A percentile compares a stretch with the other conserved stretches of the same genome.
These are phyloP conservation scores for Drosophila yooni DNA, from an alignment of 2,888 invertebrate species.

Conservation along the genomic window DNA sequence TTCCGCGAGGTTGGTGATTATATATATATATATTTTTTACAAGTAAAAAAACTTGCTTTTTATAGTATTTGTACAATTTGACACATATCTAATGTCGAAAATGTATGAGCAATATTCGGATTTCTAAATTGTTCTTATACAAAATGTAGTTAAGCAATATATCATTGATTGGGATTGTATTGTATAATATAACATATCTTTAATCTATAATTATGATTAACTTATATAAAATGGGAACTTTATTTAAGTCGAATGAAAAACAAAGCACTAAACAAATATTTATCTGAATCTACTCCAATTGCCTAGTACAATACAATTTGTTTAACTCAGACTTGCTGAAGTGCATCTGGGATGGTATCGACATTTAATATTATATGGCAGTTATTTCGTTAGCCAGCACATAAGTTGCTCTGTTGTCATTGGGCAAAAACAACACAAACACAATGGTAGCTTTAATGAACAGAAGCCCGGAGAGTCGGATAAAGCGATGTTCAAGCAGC, in stretches of 20 bases:
- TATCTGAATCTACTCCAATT: neutral
- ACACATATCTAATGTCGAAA: neutral
- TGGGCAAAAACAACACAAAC: neutral
- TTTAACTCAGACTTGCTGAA: neutral
- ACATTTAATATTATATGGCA: neutral
- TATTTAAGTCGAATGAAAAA: neutral
- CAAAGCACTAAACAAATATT: neutral
- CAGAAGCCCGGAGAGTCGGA: constrained; percentile 19
- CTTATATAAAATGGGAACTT: neutral
- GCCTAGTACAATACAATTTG: neutral
- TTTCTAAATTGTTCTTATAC: neutral
- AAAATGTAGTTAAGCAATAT: neutral
- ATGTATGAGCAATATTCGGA: neutral
- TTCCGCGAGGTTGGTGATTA: neutral
- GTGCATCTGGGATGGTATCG: too few relatives aligned
- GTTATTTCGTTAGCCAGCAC: neutral
- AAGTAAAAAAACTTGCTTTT: neutral
- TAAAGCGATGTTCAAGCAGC: constrained; percentile 18
- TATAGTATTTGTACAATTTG: neutral
- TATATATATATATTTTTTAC: neutral
- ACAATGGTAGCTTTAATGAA: constrained; percentile 52
- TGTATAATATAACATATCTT: neutral
- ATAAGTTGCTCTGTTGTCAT: neutral
- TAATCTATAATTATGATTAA: neutral
- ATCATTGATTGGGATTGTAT: rapidly evolving